These are phyloP conservation scores for Myotis findleyi DNA, from an alignment of 2,797 vertebrate genomes.

Conservation along the genomic window DNA sequence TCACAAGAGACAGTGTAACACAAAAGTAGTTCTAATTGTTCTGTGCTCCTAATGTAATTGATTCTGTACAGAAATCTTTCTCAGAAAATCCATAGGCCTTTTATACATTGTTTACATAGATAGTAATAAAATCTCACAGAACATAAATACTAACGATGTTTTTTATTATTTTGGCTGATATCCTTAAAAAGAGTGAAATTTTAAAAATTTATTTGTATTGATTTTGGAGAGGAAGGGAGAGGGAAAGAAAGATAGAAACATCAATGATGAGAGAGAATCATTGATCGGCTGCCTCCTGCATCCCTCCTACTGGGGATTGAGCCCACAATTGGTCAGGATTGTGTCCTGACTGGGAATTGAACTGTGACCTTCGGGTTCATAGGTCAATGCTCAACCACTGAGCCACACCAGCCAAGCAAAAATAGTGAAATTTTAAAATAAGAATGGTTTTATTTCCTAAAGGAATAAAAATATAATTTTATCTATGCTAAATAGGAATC, in stretches of 20 bases:
- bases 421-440: neutral
- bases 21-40: conserved; percentile 77
- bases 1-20: conserved; percentile 75
- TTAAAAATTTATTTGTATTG: neutral
- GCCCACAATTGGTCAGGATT: too few relatives aligned
- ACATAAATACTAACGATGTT: conserved; percentile 64
- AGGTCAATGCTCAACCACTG: too few relatives aligned
- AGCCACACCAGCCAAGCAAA: too few relatives aligned
- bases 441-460: conserved; percentile 12
- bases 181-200: conserved; percentile 49
- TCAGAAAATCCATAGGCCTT: conserved; percentile 80
- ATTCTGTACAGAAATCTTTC: conserved; percentile 72
- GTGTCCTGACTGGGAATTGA: too few relatives aligned
- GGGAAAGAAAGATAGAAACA: too few relatives aligned
- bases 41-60: conserved; percentile 67
- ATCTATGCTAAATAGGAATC: conserved; percentile 40
- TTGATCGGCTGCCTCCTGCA: too few relatives aligned
- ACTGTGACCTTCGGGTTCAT: too few relatives aligned
- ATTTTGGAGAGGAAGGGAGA: too few relatives aligned
- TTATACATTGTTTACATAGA: conserved; percentile 70
- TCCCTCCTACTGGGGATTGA: too few relatives aligned
- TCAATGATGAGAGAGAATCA: too few relatives aligned
- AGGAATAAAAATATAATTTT: conserved; percentile 27
- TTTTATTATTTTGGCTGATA: conserved; percentile 61
- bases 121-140: conserved; percentile 70